phyloP scores from a whole-genome alignment of 1,140 invertebrate genomes.

The Acromyrmex heyeri region DNA sequence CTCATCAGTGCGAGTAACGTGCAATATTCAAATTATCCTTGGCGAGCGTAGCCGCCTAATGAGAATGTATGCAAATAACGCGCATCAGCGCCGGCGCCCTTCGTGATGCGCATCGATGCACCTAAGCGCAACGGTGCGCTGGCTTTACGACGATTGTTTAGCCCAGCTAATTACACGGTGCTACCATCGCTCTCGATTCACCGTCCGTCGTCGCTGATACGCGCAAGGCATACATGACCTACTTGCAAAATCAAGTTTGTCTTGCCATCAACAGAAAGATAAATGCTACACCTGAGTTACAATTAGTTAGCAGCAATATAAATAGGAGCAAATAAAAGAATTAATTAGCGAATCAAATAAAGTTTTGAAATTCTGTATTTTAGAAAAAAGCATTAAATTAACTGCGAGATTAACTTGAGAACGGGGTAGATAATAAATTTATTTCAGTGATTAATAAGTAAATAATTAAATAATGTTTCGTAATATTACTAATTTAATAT shows the following conservation, averaged over 20 bases:
- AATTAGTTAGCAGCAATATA: background rate
- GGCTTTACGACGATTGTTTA: constrained; percentile 69
- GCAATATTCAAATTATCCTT: constrained; percentile 82
- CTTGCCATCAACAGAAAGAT: constrained; percentile 24
- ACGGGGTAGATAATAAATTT: background rate
- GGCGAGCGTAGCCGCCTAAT: constrained; percentile 72
- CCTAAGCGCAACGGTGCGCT: constrained; percentile 16
- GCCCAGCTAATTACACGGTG: constrained; percentile 67
- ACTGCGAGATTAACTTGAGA: background rate
- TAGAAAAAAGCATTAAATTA: background rate
- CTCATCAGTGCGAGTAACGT: constrained; percentile 83
- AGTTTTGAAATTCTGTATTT: background rate
- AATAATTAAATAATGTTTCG: background rate
- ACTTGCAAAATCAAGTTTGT: constrained; percentile 39
- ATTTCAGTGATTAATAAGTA: background rate
- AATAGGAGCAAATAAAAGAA: constrained; percentile 1
- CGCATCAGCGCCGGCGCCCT: constrained; percentile 38
- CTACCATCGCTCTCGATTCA: constrained; percentile 45
- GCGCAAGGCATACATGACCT: constrained; percentile 55
- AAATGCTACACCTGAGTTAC: constrained; percentile 8
- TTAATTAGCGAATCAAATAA: background rate
- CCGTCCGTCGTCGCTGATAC: constrained; percentile 38
- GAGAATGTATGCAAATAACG: constrained; percentile 84
- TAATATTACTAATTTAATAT: background rate
- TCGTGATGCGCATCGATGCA: constrained; percentile 53